Evolutionary conservation across 2,113 vertebrate genomes (phyloP), one percentile per base, ranked within the genome.

Genomic region (Ondatra zibethicus): DNA sequence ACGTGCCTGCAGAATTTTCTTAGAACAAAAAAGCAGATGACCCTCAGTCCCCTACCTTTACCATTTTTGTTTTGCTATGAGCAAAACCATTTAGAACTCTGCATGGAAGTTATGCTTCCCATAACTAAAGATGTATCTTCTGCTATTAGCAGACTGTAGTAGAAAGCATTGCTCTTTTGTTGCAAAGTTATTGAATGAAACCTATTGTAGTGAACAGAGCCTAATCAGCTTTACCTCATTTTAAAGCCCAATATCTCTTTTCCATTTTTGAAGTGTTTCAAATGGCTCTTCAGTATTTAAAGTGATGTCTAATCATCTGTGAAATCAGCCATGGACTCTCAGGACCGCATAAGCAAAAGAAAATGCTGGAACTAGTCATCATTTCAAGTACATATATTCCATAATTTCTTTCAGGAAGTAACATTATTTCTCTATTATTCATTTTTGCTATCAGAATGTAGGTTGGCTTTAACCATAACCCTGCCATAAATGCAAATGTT

Each of bases 221-320:
- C 19, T 91, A 92, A 89, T 96, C 65, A 5, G 4, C 42, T 92
- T 65, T 94, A 89, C 39, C 88, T 80, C 16, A 73, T 88, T 85
- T 97, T 93, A 96, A 92, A 70, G 39, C 92, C 47, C 81, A 95
- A 84, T 89, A 9, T 81, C 8, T 77, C 39, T 72, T 77, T 95
- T 92, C 19, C n/a, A 45, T 25, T 55, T 36, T 84, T 66, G 3
- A 31, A 93, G 80, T 66, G 21, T 70, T 96, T 87, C 55, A 95
- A 77, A 77, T 93, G 42, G 82, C 91, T 96, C 9, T 97, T 89
- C 87, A 90, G 81, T 89, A 80, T 80, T 97, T 93, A 95, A 61
- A 87, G 65, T 95, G 94, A 96, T 94, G 93, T 96, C 96, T 91
- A 94, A 96, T 96, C 96, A 97, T 97, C 89, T 97, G 87, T 96